phyloP scores from a whole-genome alignment of 2,888 invertebrate species.

The Dryococelus australis region DNA sequence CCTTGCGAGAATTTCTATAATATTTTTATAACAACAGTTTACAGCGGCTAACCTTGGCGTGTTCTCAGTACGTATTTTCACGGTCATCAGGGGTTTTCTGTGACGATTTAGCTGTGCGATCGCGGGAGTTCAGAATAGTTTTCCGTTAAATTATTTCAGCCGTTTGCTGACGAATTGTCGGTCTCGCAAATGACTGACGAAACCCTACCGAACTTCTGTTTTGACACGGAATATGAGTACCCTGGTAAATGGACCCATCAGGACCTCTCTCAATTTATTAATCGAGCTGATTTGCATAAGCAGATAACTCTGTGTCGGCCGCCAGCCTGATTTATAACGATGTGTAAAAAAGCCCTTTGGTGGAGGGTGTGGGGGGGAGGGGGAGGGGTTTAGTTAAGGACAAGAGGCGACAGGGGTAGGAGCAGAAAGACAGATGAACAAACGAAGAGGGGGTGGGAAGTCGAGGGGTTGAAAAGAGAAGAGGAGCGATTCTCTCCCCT shows the following conservation, averaged over 20 bases:
- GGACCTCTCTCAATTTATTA: background rate
- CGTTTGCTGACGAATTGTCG: no score
- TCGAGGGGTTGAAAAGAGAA: background rate
- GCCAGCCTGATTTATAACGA: background rate
- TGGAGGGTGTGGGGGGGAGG: background rate
- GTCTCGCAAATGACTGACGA: no score
- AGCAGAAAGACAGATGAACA: slow-evolving; percentile 25
- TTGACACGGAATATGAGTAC: no score
- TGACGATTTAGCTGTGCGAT: no score
- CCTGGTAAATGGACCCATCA: background rate
- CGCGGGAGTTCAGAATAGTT: no score
- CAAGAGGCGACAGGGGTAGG: background rate
- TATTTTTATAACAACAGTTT: no score
- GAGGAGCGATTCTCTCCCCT: slow-evolving; percentile 13
- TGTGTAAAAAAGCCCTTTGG: background rate
- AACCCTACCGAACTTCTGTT: no score
- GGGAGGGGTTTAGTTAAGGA: background rate
- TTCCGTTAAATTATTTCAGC: no score
- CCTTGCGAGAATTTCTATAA: no score
- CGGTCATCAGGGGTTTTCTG: no score
- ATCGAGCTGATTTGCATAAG: slow-evolving; percentile 22
- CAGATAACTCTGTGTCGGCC: background rate
- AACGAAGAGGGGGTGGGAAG: background rate
- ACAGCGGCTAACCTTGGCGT: no score
- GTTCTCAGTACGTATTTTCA: no score